Evolutionary conservation across 2,113 vertebrate species (phyloP).

Genomic region (Butorides virescens): DNA sequence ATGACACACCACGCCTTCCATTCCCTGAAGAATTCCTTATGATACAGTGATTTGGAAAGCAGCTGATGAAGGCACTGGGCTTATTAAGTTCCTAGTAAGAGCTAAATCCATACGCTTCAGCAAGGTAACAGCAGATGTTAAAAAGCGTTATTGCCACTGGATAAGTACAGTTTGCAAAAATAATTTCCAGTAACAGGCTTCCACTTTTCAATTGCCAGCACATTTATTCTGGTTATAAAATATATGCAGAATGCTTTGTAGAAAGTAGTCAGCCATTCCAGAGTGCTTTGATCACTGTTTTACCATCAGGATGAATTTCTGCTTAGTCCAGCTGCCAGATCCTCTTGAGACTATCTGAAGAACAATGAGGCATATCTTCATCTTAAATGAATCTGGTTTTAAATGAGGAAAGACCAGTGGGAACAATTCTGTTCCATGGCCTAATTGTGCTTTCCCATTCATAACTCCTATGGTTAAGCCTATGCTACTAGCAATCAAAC

Average conservation of each 20-base stretch:
- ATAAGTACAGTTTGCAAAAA: constrained; percentile 52
- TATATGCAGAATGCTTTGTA: background rate
- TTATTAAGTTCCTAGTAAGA: constrained; percentile 19
- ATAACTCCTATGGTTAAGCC: background rate
- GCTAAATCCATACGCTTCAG: background rate
- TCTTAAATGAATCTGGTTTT: background rate
- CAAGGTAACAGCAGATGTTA: constrained; percentile 47
- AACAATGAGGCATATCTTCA: background rate
- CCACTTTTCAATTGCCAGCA: constrained; percentile 6
- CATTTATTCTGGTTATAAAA: constrained; percentile 39
- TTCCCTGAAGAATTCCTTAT: constrained; percentile 9
- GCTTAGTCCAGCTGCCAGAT: background rate
- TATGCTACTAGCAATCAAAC: background rate
- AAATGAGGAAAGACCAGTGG: background rate
- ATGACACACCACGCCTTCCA: background rate
- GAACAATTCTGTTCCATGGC: background rate
- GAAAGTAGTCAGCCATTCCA: background rate
- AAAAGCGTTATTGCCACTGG: constrained; percentile 21
- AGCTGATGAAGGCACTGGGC: background rate
- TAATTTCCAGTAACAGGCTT: constrained; percentile 19
- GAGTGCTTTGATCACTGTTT: background rate
- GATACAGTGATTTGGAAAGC: constrained; percentile 28
- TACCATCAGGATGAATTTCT: background rate
- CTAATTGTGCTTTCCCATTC: background rate
- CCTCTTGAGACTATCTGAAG: background rate